Base-by-base conservation (phyloP, 1,140 invertebrate genomes). In the Drosophila triauraria region DNA sequence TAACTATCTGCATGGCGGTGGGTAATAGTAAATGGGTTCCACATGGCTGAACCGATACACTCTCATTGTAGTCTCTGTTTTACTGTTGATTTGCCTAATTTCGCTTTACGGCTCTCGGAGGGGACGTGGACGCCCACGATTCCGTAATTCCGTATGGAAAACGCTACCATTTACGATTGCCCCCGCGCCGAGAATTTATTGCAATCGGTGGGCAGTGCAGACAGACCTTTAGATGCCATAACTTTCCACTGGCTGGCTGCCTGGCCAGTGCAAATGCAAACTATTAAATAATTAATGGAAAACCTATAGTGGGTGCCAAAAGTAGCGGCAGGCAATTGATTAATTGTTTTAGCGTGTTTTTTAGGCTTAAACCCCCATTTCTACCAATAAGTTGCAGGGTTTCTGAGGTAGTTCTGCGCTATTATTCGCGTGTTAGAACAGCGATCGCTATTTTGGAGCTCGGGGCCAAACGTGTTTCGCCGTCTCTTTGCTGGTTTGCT, bases 71-170 rank as follows among this genome's bases (percentile, higher is more conserved):
- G 30, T 64, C 56, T 58, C 53, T 50, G 23, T n/a, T 51, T 47
- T 67, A 54, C 70, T 85, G 80, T 88, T 81, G 84, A 88, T 81
- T 90, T 91, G 81, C 81, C 86, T 75, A 90, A 90, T 90, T 90
- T 85, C 71, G 71, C 60, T 77, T 75, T 82, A 90, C 70, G 83
- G 63, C 64, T 74, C 61, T 85, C 78, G 70, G 78, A 79, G 67
- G 74, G 35, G 35, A 38, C 12, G 35, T 79, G 80, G 78, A 85
- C 85, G 86, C 85, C 85, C 74, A 90, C 86, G 75, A 84, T 75
- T 85, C 67, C 60, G 70, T 61, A 75, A 64, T 62, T 75, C 60
- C 64, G 62, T 59, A 72, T 65, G 69, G 40, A 68, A 40, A 56
- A 56, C 53, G 56, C 56, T 58, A 44, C 56, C 56, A 58, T 58